Percentiles rank a stretch among this genome's conserved stretches.
Evolutionary conservation across 2,888 invertebrate genomes (phyloP).

Genomic region (Xanthorhoe spadicearia): DNA sequence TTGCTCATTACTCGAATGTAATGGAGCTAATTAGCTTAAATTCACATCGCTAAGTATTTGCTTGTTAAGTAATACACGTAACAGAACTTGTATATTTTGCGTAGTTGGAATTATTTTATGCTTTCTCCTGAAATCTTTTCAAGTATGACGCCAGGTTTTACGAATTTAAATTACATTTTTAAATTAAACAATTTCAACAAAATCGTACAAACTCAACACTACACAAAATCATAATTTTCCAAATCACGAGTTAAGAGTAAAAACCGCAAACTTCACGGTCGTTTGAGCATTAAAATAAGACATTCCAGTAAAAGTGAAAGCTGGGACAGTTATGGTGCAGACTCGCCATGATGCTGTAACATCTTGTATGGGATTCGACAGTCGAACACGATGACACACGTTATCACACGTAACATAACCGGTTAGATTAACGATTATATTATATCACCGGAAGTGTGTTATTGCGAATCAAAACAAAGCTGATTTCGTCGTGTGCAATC

Average conservation of each 20-base stretch:
- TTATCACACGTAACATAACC: constrained; percentile 64
- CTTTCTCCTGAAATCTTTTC: constrained; percentile 12
- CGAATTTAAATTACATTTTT: background rate
- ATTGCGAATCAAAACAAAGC: constrained; percentile 36
- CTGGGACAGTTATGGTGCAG: constrained; percentile 46
- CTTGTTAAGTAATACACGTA: constrained; percentile 22
- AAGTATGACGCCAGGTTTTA: background rate
- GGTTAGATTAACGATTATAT: constrained; percentile 37
- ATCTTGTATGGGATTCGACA: constrained; percentile 38
- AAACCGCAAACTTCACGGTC: constrained; percentile 33
- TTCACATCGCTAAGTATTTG: constrained; percentile 10
- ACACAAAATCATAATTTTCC: background rate
- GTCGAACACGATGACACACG: constrained; percentile 63
- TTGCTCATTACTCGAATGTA: background rate
- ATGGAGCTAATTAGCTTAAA: constrained; percentile 18
- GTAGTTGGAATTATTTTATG: constrained; percentile 29
- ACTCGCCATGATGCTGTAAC: constrained; percentile 53
- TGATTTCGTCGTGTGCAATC: constrained; percentile 43
- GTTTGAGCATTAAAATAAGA: constrained; percentile 36
- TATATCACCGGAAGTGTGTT: constrained; percentile 40
- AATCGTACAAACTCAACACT: background rate
- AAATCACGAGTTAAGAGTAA: constrained; percentile 7
- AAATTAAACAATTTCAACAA: background rate
- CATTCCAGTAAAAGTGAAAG: constrained; percentile 57
- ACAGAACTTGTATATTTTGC: constrained; percentile 22